Conservation (phyloP, 2,888 invertebrate species). For the Galerucella nymphaeae region DNA sequence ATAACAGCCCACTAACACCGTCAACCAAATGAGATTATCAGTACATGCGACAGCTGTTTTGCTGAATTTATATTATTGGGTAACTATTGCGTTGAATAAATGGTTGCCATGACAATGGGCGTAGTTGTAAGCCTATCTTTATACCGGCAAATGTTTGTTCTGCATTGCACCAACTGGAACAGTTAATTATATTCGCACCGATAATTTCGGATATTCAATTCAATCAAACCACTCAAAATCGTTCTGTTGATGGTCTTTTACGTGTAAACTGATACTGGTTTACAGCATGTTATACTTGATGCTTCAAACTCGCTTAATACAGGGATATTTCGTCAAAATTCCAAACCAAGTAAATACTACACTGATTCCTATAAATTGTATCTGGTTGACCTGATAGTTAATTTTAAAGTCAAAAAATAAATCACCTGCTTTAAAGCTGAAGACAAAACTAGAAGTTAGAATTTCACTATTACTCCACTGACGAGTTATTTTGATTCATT, state of each 20-base stretch:
- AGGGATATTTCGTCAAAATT: no score
- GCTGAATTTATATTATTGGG: slow-evolving; percentile 11
- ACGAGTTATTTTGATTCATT: no score
- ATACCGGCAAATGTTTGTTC: slow-evolving; percentile 19
- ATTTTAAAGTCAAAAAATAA: no score
- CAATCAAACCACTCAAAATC: slow-evolving; percentile 15
- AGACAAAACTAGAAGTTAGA: no score
- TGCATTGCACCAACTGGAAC: slow-evolving; percentile 25
- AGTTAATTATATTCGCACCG: slow-evolving; percentile 17
- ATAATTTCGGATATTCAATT: slow-evolving; percentile 20
- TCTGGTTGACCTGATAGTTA: no score
- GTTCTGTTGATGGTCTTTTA: slow-evolving; percentile 5
- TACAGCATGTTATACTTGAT: neutral
- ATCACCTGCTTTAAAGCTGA: no score
- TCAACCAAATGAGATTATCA: neutral
- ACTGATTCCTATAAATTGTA: no score
- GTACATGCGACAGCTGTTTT: slow-evolving; percentile 11
- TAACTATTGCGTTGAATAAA: slow-evolving; percentile 18
- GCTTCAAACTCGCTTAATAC: no score
- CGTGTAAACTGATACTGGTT: slow-evolving; percentile 5
- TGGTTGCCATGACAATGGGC: slow-evolving; percentile 12
- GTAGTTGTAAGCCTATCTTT: slow-evolving; percentile 19
- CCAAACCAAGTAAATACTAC: no score
- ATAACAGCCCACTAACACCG: neutral
- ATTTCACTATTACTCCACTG: no score